Evolutionary conservation across 2,797 vertebrate species (phyloP), one percentile per base, ranked within the genome.

Genomic region (Ficedula albicollis): DNA sequence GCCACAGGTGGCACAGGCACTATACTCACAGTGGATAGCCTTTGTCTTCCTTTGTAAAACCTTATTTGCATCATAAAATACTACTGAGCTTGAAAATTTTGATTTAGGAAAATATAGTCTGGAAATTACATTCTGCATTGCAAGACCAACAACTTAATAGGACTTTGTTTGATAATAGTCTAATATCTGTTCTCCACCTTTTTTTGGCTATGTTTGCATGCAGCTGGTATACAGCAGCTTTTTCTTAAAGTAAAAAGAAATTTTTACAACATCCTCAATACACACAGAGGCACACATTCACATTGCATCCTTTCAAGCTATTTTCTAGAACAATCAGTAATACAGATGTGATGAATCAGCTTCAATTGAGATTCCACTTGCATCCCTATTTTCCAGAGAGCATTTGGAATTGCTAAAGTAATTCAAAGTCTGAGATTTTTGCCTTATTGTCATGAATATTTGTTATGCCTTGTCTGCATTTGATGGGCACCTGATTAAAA

Each of bases 371-470:
- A 90, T 81, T 92, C 81, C 52, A 76, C 44, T 39, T 82, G 48
- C 64, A 88, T 79, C 60, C 70, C 34, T 86, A 52, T 94, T 96
- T 94, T 92, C 52, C 84, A 95, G 73, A 81, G 54, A 90, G 58
- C 56, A 92, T 86, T 64, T 91, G 69, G 54, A 94, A 91, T 67
- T 91, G 72, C 36, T 84, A 3, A 91, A 95, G 74, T 67, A 84
- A 83, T 80, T 94, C 22, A 66, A 25, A 91, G 51, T 59, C 90
- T 91, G 59, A 64, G 36, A 83, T 83, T 85, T 77, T 95, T 93
- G 70, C 73, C 34, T 88, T 85, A 84, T 89, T 93, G 79, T 75
- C 75, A 78, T 38, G 39, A 74, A 78, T 91, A 83, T 89, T 85
- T 89, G 62, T 90, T 77, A 52, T 66, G 32, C 29, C n/a, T 81